phyloP scores from a whole-genome alignment of 2,888 invertebrate species.

The Elmis aenea region DNA sequence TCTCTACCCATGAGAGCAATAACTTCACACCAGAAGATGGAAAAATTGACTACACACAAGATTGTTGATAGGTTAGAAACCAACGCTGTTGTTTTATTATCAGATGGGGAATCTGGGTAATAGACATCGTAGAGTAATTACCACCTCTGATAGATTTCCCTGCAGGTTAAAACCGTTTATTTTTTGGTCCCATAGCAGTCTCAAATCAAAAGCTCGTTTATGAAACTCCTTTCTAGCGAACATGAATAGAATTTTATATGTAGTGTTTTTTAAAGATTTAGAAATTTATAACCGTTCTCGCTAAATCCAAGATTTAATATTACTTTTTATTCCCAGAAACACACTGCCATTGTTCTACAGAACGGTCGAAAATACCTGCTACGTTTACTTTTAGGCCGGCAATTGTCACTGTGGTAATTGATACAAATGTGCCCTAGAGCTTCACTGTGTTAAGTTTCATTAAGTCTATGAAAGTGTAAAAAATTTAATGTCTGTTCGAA shows the following conservation, averaged over 20 bases:
- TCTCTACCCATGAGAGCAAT: slow-evolving; percentile 27
- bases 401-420: too few species aligned
- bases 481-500: too few species aligned
- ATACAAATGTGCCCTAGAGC: too few species aligned
- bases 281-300: slow-evolving; percentile 21
- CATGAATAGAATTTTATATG: slow-evolving; percentile 36
- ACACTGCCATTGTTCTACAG: neutral
- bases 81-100: slow-evolving; percentile 27
- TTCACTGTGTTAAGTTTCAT: too few species aligned
- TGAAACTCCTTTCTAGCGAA: slow-evolving; percentile 29
- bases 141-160: slow-evolving; percentile 28
- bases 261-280: slow-evolving; percentile 29
- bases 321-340: slow-evolving; percentile 1
- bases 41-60: slow-evolving; percentile 32
- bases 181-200: slow-evolving; percentile 34
- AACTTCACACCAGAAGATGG: slow-evolving; percentile 29
- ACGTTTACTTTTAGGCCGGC: too few species aligned
- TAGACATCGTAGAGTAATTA: slow-evolving; percentile 29
- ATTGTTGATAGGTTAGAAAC: slow-evolving; percentile 24
- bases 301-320: slow-evolving; percentile 14
- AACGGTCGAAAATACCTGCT: too few species aligned
- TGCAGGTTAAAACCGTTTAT: slow-evolving; percentile 23
- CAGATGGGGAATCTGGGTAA: slow-evolving; percentile 27
- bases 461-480: too few species aligned
- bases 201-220: slow-evolving; percentile 43